These are phyloP conservation scores for Scolopax mira DNA, from an alignment of 2,113 vertebrate species.

Conservation along the genomic window DNA sequence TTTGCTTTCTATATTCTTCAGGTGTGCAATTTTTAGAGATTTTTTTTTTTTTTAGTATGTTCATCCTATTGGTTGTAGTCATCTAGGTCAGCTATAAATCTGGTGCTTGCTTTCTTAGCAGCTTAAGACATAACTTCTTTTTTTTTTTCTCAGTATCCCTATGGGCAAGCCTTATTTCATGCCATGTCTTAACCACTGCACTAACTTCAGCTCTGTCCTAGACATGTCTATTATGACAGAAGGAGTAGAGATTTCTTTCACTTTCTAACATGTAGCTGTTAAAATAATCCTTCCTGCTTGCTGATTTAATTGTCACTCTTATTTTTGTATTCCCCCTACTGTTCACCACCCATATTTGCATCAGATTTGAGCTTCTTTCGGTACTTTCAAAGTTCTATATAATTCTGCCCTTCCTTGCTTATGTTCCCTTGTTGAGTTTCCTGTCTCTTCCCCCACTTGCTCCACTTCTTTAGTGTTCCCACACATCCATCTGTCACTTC, in stretches of 20 bases:
- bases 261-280: conserved; percentile 43
- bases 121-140: not conserved
- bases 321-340: conserved; percentile 61
- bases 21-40: not conserved
- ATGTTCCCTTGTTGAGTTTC: conserved; percentile 33
- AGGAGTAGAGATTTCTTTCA: conserved; percentile 42
- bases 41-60: not conserved
- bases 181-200: not conserved
- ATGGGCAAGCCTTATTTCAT: not conserved
- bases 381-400: conserved; percentile 43
- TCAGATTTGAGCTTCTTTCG: conserved; percentile 39
- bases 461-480: conserved; percentile 55
- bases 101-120: not conserved
- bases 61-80: not conserved
- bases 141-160: not conserved
- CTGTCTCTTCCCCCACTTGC: conserved; percentile 55
- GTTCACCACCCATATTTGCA: conserved; percentile 52
- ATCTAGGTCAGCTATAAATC: conserved; percentile 18
- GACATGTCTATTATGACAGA: conserved; percentile 51
- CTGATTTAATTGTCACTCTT: conserved; percentile 65
- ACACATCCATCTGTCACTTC: conserved; percentile 60
- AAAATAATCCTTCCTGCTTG: conserved; percentile 59
- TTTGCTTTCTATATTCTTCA: not conserved
- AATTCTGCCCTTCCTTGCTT: conserved; percentile 57
- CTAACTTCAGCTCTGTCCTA: conserved; percentile 23